Conservation (phyloP, 2,888 invertebrate genomes). For the Dusona sp. region DNA sequence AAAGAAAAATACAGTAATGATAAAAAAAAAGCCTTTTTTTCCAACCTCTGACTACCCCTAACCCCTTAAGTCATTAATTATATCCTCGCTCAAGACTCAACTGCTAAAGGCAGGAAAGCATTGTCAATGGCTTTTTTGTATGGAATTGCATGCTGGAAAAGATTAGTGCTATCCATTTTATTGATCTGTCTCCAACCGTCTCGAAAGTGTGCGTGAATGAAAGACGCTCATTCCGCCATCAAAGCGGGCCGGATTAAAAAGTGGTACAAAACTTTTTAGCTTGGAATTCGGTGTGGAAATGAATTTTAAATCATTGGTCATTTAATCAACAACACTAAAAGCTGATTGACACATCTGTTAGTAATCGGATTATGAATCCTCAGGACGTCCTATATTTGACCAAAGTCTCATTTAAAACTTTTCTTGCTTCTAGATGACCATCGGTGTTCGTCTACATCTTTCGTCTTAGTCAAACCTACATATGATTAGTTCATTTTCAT, state of each 20-base stretch:
- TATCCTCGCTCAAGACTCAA: neutral
- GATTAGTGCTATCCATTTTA: neutral
- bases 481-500: conserved; percentile 20
- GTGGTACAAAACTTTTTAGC: neutral
- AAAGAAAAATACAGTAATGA: too few species aligned
- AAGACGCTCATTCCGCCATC: neutral
- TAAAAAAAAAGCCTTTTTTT: too few species aligned
- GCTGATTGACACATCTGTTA: conserved; percentile 27
- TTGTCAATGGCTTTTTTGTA: neutral
- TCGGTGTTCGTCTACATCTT: neutral
- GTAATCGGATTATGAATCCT: conserved; percentile 52
- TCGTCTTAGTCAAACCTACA: conserved; percentile 9
- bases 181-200: neutral
- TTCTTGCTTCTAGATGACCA: conserved; percentile 16
- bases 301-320: neutral
- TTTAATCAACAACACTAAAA: neutral
- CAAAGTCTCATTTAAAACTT: neutral
- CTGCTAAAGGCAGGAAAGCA: neutral
- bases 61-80: neutral
- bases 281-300: neutral
- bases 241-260: neutral
- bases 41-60: too few species aligned
- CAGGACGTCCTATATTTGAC: conserved; percentile 36
- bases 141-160: neutral
- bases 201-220: neutral